These are phyloP conservation scores for Rhinolophus sinicus DNA, from an alignment of 2,113 vertebrate species.

Conservation along the genomic window DNA sequence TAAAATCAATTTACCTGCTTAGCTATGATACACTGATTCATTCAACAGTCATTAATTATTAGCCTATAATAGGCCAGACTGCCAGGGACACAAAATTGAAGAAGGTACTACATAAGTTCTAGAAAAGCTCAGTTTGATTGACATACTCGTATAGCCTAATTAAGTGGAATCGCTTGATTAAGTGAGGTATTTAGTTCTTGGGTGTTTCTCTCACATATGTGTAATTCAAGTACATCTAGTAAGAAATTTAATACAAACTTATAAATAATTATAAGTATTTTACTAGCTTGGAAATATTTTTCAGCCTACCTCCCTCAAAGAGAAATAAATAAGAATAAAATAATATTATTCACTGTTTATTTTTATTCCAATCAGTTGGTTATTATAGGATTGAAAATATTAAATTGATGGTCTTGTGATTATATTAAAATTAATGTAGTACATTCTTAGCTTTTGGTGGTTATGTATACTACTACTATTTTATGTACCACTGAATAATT, in stretches of 20 bases:
- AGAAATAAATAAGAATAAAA: conserved; percentile 44
- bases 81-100: not conserved
- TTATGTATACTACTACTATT: not conserved
- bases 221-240: not conserved
- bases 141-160: not conserved
- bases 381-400: conserved; percentile 43
- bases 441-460: not conserved
- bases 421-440: conserved; percentile 23
- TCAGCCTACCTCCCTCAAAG: not conserved
- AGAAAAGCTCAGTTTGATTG: not conserved
- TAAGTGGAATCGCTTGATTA: not conserved
- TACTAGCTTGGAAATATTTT: conserved; percentile 27
- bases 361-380: conserved; percentile 47
- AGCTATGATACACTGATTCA: not conserved
- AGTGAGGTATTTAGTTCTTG: not conserved
- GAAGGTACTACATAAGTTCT: not conserved
- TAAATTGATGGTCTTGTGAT: not conserved
- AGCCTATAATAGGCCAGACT: not conserved
- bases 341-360: conserved; percentile 43
- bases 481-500: conserved; percentile 6
- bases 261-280: conserved; percentile 6
- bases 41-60: conserved; percentile 47
- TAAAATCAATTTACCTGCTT: conserved; percentile 10
- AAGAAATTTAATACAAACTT: conserved; percentile 46
- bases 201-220: not conserved